Conservation (phyloP, 2,113 vertebrate species). For the Salvelinus namaycush region DNA sequence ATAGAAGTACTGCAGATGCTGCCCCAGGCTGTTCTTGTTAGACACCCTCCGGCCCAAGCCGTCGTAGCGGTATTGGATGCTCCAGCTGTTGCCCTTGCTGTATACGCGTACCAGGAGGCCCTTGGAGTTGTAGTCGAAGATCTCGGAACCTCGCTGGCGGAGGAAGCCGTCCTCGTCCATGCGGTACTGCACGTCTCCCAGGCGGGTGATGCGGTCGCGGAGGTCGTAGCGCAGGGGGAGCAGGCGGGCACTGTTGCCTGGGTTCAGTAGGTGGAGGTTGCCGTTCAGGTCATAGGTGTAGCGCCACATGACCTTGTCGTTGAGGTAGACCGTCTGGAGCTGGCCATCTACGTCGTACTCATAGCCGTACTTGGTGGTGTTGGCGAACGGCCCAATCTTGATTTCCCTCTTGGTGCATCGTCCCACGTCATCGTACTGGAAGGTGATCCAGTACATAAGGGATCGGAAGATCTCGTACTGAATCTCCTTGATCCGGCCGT, state of each 20-base stretch:
- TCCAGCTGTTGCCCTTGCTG: slow-evolving; percentile 95
- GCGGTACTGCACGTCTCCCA: slow-evolving; percentile 95
- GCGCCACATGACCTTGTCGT: slow-evolving; percentile 95
- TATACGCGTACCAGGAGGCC: slow-evolving; percentile 92
- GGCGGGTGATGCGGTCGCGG: slow-evolving; percentile 92
- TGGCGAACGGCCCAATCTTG: slow-evolving; percentile 96
- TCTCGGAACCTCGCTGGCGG: slow-evolving; percentile 89
- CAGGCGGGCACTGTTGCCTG: slow-evolving; percentile 86
- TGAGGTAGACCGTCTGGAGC: slow-evolving; percentile 92
- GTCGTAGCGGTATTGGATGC: slow-evolving; percentile 91
- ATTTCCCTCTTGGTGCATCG: slow-evolving; percentile 92
- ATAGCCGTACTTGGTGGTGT: slow-evolving; percentile 95
- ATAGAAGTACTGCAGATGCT: slow-evolving; percentile 96
- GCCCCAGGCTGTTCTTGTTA: slow-evolving; percentile 88
- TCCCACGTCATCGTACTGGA: slow-evolving; percentile 96
- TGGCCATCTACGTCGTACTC: slow-evolving; percentile 97
- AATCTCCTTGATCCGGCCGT: slow-evolving; percentile 95
- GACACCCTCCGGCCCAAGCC: slow-evolving; percentile 93
- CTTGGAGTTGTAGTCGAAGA: slow-evolving; percentile 98
- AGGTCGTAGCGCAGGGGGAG: slow-evolving; percentile 92
- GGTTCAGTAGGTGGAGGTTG: slow-evolving; percentile 92
- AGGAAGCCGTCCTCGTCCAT: slow-evolving; percentile 96
- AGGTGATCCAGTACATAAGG: slow-evolving; percentile 96
- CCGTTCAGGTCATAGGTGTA: slow-evolving; percentile 98
- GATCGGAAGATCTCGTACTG: slow-evolving; percentile 98